Evolutionary conservation across 2,888 invertebrate species (phyloP).

Genomic region (Drosophila yooni): DNA sequence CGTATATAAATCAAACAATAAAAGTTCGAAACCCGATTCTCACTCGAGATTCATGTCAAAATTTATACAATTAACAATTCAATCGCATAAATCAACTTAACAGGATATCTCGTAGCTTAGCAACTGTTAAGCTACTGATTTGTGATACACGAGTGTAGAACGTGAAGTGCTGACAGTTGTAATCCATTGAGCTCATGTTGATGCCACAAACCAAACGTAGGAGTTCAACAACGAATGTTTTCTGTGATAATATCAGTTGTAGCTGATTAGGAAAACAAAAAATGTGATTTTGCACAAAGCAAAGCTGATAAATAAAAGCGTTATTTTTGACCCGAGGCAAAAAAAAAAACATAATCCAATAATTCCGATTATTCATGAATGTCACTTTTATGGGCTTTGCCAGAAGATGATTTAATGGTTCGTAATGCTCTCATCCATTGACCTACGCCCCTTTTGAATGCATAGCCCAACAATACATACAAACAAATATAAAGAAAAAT

Average conservation of each 20-base stretch:
- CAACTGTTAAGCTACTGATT: neutral
- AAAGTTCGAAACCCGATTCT: neutral
- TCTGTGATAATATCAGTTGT: conserved; percentile 9
- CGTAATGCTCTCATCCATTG: neutral
- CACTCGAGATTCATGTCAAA: neutral
- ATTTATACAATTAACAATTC: neutral
- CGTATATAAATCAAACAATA: too few relatives aligned
- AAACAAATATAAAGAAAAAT: neutral
- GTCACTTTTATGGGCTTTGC: neutral
- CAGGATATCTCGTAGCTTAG: conserved; percentile 9
- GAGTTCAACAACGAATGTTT: neutral
- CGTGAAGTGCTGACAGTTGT: conserved; percentile 13
- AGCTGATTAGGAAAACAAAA: conserved; percentile 1
- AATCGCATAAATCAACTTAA: neutral
- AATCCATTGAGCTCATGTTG: conserved; percentile 30
- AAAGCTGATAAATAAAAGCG: conserved; percentile 4
- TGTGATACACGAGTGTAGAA: conserved; percentile 6
- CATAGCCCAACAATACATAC: neutral
- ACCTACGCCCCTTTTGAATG: conserved; percentile 15
- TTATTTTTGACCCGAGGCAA: neutral
- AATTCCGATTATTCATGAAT: neutral
- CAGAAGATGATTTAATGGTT: conserved; percentile 23
- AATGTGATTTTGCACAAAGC: conserved; percentile 2
- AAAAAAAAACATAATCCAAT: neutral
- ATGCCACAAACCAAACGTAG: conserved; percentile 1